Conservation (phyloP, 1,140 invertebrate species). For the Propsilocerus akamusi region DNA sequence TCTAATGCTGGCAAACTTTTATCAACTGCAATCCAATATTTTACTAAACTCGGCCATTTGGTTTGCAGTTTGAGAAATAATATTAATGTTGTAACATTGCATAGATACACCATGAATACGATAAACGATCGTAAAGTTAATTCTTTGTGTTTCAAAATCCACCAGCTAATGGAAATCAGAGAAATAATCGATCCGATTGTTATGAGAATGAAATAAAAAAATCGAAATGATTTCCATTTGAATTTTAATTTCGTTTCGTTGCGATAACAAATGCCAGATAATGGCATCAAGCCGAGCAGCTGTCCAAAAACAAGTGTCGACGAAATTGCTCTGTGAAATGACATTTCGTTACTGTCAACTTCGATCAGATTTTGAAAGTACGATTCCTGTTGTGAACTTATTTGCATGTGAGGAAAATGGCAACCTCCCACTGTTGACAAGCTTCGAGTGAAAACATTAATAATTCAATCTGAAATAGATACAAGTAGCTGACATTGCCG, state of each 20-base stretch:
- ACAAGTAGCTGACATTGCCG: no score
- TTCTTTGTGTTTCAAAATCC: background rate
- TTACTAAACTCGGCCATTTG: slow-evolving; percentile 19
- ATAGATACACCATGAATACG: background rate
- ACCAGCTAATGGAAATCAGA: background rate
- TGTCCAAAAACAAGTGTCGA: background rate
- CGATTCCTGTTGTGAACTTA: no score
- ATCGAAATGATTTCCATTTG: background rate
- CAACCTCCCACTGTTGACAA: no score
- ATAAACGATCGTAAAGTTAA: background rate
- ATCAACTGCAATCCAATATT: slow-evolving; percentile 21
- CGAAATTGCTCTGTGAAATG: background rate
- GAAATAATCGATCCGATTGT: background rate
- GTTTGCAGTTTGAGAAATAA: slow-evolving; percentile 20
- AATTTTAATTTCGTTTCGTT: background rate
- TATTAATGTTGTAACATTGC: background rate
- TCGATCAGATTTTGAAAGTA: no score
- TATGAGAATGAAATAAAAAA: background rate
- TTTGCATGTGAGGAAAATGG: no score
- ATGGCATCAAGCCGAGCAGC: background rate
- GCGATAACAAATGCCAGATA: background rate
- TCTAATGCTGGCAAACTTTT: slow-evolving; percentile 10
- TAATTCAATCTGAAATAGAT: no score
- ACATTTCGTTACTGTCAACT: no score
- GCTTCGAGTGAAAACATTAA: no score